A percentile compares a stretch with the other conserved stretches of the same genome.
These are phyloP conservation scores for Macrobrachium rosenbergii DNA, from an alignment of 1,140 invertebrate species.

Conservation along the genomic window DNA sequence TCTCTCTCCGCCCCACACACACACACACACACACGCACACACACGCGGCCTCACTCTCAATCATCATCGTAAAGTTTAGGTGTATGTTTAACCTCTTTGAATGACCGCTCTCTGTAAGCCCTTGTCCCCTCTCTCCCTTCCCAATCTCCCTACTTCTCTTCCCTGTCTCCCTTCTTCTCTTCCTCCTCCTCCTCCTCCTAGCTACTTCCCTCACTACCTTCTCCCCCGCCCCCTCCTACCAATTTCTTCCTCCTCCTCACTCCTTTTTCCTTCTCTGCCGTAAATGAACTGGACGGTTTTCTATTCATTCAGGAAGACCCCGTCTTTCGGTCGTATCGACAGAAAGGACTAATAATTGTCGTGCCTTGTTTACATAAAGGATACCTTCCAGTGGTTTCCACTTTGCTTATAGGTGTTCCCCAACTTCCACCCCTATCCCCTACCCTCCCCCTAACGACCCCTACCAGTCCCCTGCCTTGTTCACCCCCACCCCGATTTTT, in stretches of 20 bases:
- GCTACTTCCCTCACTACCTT: background rate
- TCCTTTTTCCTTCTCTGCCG: background rate
- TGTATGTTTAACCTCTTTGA: no score
- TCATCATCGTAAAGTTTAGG: no score
- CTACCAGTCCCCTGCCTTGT: background rate
- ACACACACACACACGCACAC: background rate
- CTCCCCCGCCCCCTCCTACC: background rate
- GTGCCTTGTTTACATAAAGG: no score
- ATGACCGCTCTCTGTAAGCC: background rate
- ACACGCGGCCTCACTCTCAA: background rate
- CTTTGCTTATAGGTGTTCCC: background rate
- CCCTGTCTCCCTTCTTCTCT: background rate
- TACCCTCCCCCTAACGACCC: background rate
- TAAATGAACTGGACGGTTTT: no score
- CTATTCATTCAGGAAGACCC: background rate
- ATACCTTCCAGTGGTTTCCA: background rate
- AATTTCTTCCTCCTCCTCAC: background rate
- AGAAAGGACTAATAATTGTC: background rate
- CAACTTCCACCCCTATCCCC: conserved; percentile 4
- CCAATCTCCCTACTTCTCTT: background rate
- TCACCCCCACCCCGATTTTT: background rate
- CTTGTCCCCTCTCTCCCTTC: background rate
- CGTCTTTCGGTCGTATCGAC: background rate
- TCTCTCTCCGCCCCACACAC: background rate
- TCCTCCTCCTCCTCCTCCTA: background rate